These are phyloP conservation scores for Onychomys leucogaster DNA, from an alignment of 2,797 vertebrate species.

Conservation along the genomic window DNA sequence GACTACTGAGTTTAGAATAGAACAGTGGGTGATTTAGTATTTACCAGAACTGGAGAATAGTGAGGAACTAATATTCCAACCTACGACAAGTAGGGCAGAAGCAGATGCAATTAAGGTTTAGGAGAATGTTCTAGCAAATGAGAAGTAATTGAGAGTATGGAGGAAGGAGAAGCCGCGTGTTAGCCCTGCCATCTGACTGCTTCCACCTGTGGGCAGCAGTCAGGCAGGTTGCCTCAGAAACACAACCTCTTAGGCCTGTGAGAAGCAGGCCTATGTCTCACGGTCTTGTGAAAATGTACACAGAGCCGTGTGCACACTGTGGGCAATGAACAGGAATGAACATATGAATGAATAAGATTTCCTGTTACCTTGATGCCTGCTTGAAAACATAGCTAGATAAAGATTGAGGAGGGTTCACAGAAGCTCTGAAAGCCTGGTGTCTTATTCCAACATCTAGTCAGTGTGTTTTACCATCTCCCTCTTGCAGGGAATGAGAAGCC, in stretches of 20 bases:
- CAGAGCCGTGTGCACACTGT: rapidly evolving
- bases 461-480: not conserved
- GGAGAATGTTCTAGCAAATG: not conserved
- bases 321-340: not conserved
- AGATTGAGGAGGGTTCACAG: not conserved
- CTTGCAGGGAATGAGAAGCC: slow-evolving; percentile 72
- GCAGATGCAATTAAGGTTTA: not conserved
- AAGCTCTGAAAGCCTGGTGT: not conserved
- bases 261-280: not conserved
- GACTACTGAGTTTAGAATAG: not conserved
- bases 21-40: not conserved
- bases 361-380: not conserved
- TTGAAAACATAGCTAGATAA: not conserved
- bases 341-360: not conserved
- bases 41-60: not conserved
- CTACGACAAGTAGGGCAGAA: not conserved
- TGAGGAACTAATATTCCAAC: not conserved
- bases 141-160: not conserved
- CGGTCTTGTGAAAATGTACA: not conserved
- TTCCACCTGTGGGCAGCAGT: not conserved
- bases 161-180: not conserved
- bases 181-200: not conserved
- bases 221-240: not conserved
- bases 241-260: not conserved
- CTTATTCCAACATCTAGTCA: not conserved